A percentile compares a stretch with the other conserved stretches of the same genome.
Evolutionary conservation across 2,888 invertebrate species (phyloP).

Genomic region (Protodeltote pygarga): DNA sequence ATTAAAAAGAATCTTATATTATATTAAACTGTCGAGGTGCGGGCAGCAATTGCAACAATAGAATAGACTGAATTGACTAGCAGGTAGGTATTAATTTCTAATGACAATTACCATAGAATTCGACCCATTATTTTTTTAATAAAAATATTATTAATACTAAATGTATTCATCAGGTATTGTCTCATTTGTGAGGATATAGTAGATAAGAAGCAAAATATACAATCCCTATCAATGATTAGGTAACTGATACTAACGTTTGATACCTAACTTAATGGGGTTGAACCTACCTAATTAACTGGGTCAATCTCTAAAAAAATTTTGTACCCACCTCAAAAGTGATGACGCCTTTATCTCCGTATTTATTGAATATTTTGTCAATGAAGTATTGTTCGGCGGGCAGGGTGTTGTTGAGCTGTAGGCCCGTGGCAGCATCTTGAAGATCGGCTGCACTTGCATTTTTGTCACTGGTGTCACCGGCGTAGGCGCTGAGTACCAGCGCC

Average conservation of each 20-base stretch:
- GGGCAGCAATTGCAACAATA: too few relatives aligned
- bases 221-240: too few relatives aligned
- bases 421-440: conserved; percentile 48
- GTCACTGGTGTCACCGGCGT: conserved; percentile 53
- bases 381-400: conserved; percentile 79
- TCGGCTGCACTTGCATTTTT: conserved; percentile 61
- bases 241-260: too few relatives aligned
- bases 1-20: too few relatives aligned
- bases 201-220: conserved; percentile 8
- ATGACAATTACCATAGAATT: neutral
- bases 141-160: neutral
- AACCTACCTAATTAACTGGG: neutral
- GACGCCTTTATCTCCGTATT: conserved; percentile 85
- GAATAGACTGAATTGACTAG: too few relatives aligned
- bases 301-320: conserved; percentile 15
- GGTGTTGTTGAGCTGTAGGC: conserved; percentile 59
- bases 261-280: too few relatives aligned
- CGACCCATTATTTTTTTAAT: neutral
- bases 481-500: conserved; percentile 58
- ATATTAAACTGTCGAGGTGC: too few relatives aligned
- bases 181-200: neutral
- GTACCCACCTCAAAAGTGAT: conserved; percentile 85
- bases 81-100: neutral
- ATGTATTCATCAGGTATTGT: neutral
- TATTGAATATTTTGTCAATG: conserved; percentile 85